These are phyloP conservation scores for Clinocottus analis DNA, from an alignment of 2,113 vertebrate species.

Conservation along the genomic window DNA sequence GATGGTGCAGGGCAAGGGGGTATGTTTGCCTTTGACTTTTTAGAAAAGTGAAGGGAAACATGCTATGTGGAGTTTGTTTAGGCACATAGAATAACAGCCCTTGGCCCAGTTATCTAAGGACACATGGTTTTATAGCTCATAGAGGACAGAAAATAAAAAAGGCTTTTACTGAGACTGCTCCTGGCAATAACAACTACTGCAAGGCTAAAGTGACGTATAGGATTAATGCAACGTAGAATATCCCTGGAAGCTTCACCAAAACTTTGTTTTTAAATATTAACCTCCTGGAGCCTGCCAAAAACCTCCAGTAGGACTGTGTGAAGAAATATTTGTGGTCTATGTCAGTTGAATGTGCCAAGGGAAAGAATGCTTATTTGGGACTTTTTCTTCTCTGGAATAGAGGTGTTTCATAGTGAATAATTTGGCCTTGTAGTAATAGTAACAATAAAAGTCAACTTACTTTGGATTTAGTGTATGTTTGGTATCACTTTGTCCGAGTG, in stretches of 20 bases:
- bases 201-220: constrained; percentile 47
- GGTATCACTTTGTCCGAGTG: not conserved
- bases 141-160: constrained; percentile 61
- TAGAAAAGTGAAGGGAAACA: constrained; percentile 63
- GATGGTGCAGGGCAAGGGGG: constrained; percentile 28
- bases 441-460: not conserved
- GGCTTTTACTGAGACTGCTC: constrained; percentile 53
- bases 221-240: constrained; percentile 59
- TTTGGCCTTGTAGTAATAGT: constrained; percentile 3
- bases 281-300: constrained; percentile 28
- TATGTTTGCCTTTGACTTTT: constrained; percentile 64
- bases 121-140: constrained; percentile 61
- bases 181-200: constrained; percentile 46
- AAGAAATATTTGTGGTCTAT: constrained; percentile 27
- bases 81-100: constrained; percentile 68
- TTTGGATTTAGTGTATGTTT: constrained; percentile 24
- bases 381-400: not conserved
- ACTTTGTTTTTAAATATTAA: constrained; percentile 56
- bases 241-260: constrained; percentile 47
- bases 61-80: constrained; percentile 69
- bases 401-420: constrained; percentile 15
- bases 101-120: constrained; percentile 75
- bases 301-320: constrained; percentile 13
- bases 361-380: constrained; percentile 21
- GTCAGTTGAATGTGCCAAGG: constrained; percentile 16